Conservation (phyloP, 2,113 vertebrate genomes). For the Alectura lathami region DNA sequence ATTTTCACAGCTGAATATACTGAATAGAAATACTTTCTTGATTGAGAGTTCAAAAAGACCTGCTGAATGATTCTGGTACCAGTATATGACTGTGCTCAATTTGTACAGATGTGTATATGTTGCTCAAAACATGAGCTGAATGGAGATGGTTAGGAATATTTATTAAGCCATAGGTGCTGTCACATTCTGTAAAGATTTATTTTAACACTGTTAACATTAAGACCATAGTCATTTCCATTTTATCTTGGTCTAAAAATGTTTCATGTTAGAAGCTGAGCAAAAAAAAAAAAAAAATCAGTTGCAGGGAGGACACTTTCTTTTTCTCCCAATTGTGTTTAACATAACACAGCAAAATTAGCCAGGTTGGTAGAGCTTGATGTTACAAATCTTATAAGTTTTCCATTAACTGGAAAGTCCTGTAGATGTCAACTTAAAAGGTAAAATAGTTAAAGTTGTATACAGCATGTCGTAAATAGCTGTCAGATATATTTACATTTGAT, state of each 20-base stretch:
- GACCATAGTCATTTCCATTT: background rate
- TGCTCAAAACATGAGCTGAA: background rate
- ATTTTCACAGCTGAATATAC: background rate
- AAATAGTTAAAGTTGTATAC: background rate
- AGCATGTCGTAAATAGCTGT: background rate
- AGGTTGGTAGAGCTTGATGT: background rate
- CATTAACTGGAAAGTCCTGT: background rate
- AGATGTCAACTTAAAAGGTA: background rate
- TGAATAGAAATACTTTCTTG: background rate
- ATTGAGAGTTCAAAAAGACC: background rate
- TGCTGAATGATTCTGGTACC: background rate
- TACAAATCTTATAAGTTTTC: background rate
- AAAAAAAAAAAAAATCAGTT: background rate
- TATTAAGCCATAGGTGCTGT: background rate
- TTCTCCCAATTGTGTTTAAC: background rate
- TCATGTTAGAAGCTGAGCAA: background rate
- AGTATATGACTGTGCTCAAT: accelerated
- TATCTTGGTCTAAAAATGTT: background rate
- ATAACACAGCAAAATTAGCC: background rate
- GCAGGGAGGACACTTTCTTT: background rate
- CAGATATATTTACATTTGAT: slow-evolving; percentile 15
- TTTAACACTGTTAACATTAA: background rate
- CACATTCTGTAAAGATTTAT: background rate
- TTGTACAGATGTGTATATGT: background rate
- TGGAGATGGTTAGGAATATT: background rate